Conservation (phyloP, 2,797 vertebrate species). For the Hippopotamyrus pictus region DNA sequence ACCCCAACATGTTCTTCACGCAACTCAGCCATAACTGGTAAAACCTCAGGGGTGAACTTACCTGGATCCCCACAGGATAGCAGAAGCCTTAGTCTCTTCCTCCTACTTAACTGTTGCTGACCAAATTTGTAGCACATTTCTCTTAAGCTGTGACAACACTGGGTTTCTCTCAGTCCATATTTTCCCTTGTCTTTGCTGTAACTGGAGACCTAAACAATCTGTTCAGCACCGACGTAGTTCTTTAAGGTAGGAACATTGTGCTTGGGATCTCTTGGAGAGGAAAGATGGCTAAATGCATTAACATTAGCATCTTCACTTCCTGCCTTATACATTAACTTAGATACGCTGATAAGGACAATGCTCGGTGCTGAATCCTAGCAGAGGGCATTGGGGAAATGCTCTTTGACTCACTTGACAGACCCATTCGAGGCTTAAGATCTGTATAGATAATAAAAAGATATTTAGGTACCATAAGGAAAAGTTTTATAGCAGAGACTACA, state of each 20-base stretch:
- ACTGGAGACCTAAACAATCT: not conserved
- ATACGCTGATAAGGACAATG: not conserved
- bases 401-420: not conserved
- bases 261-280: not conserved
- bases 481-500: not conserved
- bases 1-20: not conserved
- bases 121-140: not conserved
- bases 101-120: not conserved
- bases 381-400: not conserved
- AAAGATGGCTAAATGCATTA: not conserved
- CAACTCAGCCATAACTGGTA: not conserved
- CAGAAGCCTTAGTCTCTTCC: not conserved
- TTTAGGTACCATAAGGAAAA: not conserved
- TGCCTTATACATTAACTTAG: not conserved
- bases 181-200: not conserved
- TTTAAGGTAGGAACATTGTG: not conserved
- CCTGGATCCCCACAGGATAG: not conserved
- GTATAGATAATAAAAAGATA: conserved; percentile 5
- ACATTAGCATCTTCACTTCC: not conserved
- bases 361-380: not conserved
- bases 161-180: not conserved
- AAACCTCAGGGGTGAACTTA: not conserved
- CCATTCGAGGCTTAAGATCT: not conserved
- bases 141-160: not conserved
- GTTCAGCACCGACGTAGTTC: not conserved